These are phyloP conservation scores for Gambelia wislizenii DNA, from an alignment of 2,797 vertebrate genomes.

Conservation along the genomic window DNA sequence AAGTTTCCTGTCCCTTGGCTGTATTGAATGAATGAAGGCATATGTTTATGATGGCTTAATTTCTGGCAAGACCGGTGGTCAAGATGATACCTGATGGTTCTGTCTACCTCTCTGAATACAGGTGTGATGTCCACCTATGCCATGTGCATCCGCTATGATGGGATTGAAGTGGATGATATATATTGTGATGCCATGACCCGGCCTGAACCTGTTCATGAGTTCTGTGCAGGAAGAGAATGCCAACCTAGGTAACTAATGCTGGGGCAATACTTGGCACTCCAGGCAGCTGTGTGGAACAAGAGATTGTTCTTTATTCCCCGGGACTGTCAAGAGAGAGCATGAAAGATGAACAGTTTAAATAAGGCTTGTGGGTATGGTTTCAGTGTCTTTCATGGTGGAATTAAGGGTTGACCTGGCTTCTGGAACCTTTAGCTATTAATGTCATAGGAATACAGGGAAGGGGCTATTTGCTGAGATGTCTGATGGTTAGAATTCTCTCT, in stretches of 20 bases:
- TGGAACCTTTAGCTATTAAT: too few species aligned
- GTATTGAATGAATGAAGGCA: too few species aligned
- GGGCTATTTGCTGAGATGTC: not conserved
- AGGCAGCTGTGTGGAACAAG: too few species aligned
- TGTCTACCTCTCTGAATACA: slow-evolving; percentile 63
- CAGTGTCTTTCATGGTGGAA: not conserved
- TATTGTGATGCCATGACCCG: slow-evolving; percentile 95
- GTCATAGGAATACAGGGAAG: not conserved
- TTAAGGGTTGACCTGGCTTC: not conserved
- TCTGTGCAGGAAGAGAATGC: slow-evolving; percentile 96
- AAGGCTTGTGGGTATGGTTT: too few species aligned
- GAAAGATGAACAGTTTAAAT: too few species aligned
- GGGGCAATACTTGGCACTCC: not conserved
- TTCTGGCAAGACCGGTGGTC: too few species aligned
- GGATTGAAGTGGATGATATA: slow-evolving; percentile 93
- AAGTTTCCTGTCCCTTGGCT: too few species aligned
- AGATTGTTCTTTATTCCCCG: not conserved
- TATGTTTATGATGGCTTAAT: not conserved
- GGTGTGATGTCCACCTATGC: slow-evolving; percentile 93
- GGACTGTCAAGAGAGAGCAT: not conserved
- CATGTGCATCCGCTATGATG: slow-evolving; percentile 95
- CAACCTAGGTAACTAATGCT: slow-evolving; percentile 88
- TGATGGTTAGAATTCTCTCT: too few species aligned
- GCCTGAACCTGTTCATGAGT: slow-evolving; percentile 95
- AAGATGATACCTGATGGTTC: not conserved